Evolutionary conservation across 2,797 vertebrate genomes (phyloP).

Genomic region (Leuciscus waleckii): DNA sequence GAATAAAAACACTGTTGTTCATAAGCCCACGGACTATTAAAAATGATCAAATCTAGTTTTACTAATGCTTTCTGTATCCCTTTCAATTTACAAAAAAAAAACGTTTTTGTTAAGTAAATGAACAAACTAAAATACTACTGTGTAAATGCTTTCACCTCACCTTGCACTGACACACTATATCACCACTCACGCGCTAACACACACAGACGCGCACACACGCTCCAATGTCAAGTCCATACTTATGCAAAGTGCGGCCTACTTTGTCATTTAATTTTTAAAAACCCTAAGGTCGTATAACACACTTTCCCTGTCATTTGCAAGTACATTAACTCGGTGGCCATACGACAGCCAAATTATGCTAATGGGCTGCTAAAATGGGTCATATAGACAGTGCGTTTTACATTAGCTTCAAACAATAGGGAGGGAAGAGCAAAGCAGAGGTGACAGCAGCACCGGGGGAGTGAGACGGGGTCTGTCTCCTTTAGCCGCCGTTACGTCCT

Average conservation of each 20-base stretch:
- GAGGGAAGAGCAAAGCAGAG: constrained; percentile 75
- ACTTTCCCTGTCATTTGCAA: constrained; percentile 91
- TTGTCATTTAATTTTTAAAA: constrained; percentile 87
- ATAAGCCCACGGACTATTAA: background rate
- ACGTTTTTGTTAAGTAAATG: background rate
- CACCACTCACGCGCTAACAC: constrained; percentile 56
- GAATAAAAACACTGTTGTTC: background rate
- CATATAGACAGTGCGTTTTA: constrained; percentile 84
- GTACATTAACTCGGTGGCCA: constrained; percentile 89
- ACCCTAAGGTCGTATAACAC: constrained; percentile 88
- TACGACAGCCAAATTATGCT: constrained; percentile 88
- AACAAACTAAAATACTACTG: constrained; percentile 42
- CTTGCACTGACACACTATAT: constrained; percentile 50
- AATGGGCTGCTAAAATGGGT: constrained; percentile 90
- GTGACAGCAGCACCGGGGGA: constrained; percentile 76
- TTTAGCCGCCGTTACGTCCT: constrained; percentile 64
- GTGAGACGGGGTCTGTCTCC: constrained; percentile 66
- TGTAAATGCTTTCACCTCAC: constrained; percentile 41
- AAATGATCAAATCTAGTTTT: background rate
- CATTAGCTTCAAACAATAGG: constrained; percentile 83
- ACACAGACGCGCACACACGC: constrained; percentile 14
- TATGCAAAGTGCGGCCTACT: constrained; percentile 83
- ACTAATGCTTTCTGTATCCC: constrained; percentile 16
- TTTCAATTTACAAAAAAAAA: background rate
- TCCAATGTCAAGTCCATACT: constrained; percentile 70